phyloP scores from a whole-genome alignment of 2,888 invertebrate genomes.

The Nudaria mundana region DNA sequence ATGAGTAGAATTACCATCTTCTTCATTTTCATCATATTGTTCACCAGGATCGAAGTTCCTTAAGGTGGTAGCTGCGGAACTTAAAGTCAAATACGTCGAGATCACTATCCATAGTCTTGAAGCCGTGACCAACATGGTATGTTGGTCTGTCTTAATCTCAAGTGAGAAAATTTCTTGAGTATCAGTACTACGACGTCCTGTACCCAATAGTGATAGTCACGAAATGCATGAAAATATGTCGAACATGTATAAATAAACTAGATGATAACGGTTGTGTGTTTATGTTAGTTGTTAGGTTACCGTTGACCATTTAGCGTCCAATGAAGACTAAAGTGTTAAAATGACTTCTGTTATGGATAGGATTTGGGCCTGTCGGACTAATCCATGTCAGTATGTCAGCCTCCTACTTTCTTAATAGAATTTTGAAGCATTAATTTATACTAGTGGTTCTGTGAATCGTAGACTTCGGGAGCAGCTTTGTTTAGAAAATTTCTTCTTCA shows the following conservation, averaged over 20 bases:
- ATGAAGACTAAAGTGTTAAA: conserved; percentile 32
- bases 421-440: not conserved
- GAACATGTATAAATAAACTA: conserved; percentile 62
- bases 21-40: conserved; percentile 30
- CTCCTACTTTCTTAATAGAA: not conserved
- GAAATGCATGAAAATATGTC: conserved; percentile 51
- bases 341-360: conserved; percentile 28
- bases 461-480: too few relatives aligned
- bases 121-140: conserved; percentile 38
- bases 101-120: conserved; percentile 43
- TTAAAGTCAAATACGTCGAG: conserved; percentile 37
- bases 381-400: conserved; percentile 8
- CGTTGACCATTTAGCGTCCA: conserved; percentile 63
- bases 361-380: conserved; percentile 10
- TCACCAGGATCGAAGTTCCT: conserved; percentile 18
- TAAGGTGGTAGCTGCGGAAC: conserved; percentile 46
- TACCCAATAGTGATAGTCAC: conserved; percentile 28
- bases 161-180: too few relatives aligned
- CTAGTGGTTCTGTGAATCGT: too few relatives aligned
- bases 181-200: conserved; percentile 14
- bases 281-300: conserved; percentile 64
- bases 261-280: conserved; percentile 68
- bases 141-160: too few relatives aligned
- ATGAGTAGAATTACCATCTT: conserved; percentile 26
- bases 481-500: too few relatives aligned